Base-by-base conservation (phyloP, 2,797 vertebrate genomes). In the Tolypeutes matacus region DNA sequence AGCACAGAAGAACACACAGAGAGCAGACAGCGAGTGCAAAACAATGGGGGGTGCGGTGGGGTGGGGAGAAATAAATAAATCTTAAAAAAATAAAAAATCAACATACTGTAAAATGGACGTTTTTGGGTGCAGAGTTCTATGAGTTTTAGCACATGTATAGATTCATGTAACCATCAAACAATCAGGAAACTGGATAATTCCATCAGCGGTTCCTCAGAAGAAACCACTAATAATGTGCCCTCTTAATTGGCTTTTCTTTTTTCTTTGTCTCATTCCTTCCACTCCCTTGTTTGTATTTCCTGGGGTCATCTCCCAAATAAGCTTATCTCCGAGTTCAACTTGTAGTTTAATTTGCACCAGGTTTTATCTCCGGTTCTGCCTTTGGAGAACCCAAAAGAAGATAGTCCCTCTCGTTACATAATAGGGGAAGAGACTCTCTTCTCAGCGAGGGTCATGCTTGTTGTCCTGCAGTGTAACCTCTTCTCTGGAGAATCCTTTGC, bases 331-430 rank as follows among this genome's bases (percentile, higher is more conserved):
- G 34, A 27, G 29, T 29, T 60, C 64, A 34, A 78, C 13, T 14
- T 36, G 56, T 36, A 62, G 53, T 78, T 62, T n/a, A 77, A n/a
- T 49, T 75, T 42, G 39, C 3, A 34, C 21, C 15, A 39, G 51
- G 58, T 31, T 60, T 58, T n/a, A 2, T 56, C 70, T 58, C 31
- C 9, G 29, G 4, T 31, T 72, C 62, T 84, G 53, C 53, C 27
- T 18, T 62, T n/a, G 25, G 29, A 34, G 15, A 77, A 53, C n/a
- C 31, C 34, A 77, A 64, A 11, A 15, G 21, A 76, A 77, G 34
- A 39, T 27, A 6, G 4, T 20, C 5, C 15, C 3, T 1, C 27
- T 9, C 1, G 5, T 67, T 39, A 39, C 14, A 3, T 7, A 73
- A 8, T 14, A 18, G 18, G 34, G 34, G 58, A 56, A 17, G 18